Evolutionary conservation across 2,888 invertebrate genomes (phyloP).

Genomic region (Cotesia congregata): DNA sequence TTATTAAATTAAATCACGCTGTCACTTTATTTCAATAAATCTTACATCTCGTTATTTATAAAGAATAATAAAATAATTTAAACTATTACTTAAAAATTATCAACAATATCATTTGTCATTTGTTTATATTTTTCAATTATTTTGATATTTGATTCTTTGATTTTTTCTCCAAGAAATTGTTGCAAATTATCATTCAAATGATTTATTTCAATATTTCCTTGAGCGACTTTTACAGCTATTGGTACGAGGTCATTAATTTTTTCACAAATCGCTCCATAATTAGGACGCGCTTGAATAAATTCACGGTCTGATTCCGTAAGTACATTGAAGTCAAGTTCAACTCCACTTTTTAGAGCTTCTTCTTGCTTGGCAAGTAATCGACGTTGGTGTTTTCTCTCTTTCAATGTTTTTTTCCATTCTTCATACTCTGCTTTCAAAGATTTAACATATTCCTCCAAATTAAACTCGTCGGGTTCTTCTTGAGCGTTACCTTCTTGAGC

Average conservation of each 20-base stretch:
- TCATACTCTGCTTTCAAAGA: conserved; percentile 54
- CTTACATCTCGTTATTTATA: neutral
- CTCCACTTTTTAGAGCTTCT: conserved; percentile 39
- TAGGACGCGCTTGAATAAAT: conserved; percentile 53
- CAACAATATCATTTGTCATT: conserved; percentile 5
- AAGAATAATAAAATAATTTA: neutral
- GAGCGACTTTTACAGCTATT: conserved; percentile 41
- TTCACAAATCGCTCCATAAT: conserved; percentile 52
- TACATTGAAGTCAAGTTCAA: conserved; percentile 49
- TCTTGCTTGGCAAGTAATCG: conserved; percentile 42
- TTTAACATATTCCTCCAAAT: conserved; percentile 54
- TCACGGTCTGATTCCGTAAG: conserved; percentile 52
- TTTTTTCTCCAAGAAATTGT: conserved; percentile 46
- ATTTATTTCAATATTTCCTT: conserved; percentile 41
- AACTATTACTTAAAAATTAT: neutral
- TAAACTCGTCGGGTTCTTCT: conserved; percentile 44
- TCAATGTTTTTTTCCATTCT: conserved; percentile 54
- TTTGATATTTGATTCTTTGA: conserved; percentile 42
- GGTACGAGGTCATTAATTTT: conserved; percentile 49
- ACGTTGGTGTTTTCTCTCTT: conserved; percentile 48
- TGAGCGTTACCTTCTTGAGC: neutral
- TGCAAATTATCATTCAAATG: conserved; percentile 49
- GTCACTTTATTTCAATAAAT: neutral
- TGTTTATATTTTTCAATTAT: conserved; percentile 46
- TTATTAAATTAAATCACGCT: conserved; percentile 3